Evolutionary conservation across 2,888 invertebrate species (phyloP).

Genomic region (Operophtera brumata): DNA sequence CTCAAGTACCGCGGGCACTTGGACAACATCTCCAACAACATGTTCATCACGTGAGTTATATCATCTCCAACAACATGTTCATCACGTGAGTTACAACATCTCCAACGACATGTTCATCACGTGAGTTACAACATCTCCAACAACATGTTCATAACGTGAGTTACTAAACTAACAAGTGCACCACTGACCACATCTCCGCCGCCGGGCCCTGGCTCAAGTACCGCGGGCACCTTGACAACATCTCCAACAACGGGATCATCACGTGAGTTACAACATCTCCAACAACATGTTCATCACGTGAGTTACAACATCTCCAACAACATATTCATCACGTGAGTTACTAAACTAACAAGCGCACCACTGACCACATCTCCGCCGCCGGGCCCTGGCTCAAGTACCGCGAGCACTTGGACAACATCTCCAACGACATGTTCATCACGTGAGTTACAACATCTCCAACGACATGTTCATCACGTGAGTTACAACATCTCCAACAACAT

Average conservation of each 20-base stretch:
- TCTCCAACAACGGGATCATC: no score
- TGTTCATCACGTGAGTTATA: no score
- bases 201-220: constrained; percentile 99
- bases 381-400: constrained; percentile 99
- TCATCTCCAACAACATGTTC: no score
- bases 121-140: constrained; percentile 73
- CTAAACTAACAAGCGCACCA: constrained; percentile 99
- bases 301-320: no score
- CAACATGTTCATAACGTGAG: no score
- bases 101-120: constrained; percentile 99
- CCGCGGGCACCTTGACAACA: constrained; percentile 99
- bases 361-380: constrained; percentile 99
- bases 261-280: constrained; percentile 83
- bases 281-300: no score
- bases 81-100: no score
- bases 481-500: no score
- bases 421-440: no score
- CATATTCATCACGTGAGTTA: neutral
- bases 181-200: constrained; percentile 99
- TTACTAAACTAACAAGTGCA: constrained; percentile 99
- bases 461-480: no score
- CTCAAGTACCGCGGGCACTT: constrained; percentile 99
- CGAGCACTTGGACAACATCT: constrained; percentile 99
- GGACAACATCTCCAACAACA: no score
- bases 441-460: constrained; percentile 83